phyloP scores from a whole-genome alignment of 2,797 vertebrate species.

The Galago senegalensis region DNA sequence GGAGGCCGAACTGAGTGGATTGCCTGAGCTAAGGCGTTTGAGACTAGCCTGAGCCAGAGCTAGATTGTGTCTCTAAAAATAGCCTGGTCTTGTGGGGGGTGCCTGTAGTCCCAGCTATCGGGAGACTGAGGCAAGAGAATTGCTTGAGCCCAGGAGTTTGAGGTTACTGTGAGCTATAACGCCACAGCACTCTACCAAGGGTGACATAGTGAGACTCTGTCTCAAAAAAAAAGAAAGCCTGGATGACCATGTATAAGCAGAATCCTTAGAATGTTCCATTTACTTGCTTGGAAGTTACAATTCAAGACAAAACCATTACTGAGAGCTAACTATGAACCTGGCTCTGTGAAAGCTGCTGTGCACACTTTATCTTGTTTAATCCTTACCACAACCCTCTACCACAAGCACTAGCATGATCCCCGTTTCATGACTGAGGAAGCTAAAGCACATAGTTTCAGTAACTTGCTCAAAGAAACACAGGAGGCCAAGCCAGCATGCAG shows the following conservation, averaged over 20 bases:
- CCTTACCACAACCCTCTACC: neutral
- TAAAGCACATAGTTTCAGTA: neutral
- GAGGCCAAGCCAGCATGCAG: neutral
- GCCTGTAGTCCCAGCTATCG: too few relatives aligned
- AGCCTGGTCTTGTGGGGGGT: too few relatives aligned
- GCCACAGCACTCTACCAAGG: too few relatives aligned
- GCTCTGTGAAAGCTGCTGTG: neutral
- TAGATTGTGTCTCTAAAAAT: too few relatives aligned
- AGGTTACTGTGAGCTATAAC: too few relatives aligned
- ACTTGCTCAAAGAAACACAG: neutral
- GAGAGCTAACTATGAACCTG: neutral
- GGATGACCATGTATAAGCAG: neutral
- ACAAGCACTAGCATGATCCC: neutral
- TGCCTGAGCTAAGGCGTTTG: too few relatives aligned
- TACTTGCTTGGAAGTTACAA: slow-evolving; percentile 36
- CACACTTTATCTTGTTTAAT: neutral
- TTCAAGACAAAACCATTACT: neutral
- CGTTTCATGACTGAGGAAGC: neutral
- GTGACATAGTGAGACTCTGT: too few relatives aligned
- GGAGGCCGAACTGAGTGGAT: too few relatives aligned
- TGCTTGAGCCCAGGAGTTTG: too few relatives aligned
- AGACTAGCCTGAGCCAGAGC: too few relatives aligned
- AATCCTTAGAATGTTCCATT: neutral
- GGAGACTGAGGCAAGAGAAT: too few relatives aligned
- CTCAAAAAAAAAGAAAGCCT: neutral